Conservation (phyloP, 2,888 invertebrate species). For the Augochlorella aurata region DNA sequence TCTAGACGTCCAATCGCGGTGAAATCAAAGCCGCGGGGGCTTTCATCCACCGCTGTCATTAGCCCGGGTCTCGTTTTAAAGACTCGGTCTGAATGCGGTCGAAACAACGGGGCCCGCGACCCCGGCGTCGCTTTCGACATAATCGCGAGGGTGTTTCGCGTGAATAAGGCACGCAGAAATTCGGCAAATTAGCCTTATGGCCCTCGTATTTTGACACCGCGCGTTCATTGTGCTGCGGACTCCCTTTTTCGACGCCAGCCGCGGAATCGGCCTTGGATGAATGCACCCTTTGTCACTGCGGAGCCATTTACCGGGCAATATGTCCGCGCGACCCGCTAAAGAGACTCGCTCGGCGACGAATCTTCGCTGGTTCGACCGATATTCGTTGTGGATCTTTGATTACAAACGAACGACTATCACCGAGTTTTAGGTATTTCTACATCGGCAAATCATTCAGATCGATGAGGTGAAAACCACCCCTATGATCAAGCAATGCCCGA, state of each 20-base stretch:
- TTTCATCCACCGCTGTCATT: conserved; percentile 50
- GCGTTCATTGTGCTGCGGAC: conserved; percentile 66
- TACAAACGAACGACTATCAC: neutral
- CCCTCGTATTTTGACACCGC: conserved; percentile 79
- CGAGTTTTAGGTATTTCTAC: neutral
- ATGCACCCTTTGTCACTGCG: conserved; percentile 69
- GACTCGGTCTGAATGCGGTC: conserved; percentile 47
- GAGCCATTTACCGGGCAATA: conserved; percentile 68
- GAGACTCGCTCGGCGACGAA: neutral
- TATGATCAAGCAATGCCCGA: neutral
- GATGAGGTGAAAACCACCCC: neutral
- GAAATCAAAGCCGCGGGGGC: conserved; percentile 38
- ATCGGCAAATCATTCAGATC: neutral
- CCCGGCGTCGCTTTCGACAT: conserved; percentile 23
- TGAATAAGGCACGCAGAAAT: conserved; percentile 70
- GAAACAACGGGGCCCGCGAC: conserved; percentile 55
- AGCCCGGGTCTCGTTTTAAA: conserved; percentile 38
- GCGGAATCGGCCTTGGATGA: conserved; percentile 64
- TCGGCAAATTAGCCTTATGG: conserved; percentile 81
- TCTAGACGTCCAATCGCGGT: conserved; percentile 31
- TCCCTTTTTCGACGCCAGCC: conserved; percentile 62
- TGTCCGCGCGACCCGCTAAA: conserved; percentile 47
- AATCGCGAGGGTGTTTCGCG: conserved; percentile 62
- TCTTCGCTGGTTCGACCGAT: neutral
- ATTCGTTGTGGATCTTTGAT: neutral